Conservation (phyloP, 2,888 invertebrate species). For the Tiliacea citrago region DNA sequence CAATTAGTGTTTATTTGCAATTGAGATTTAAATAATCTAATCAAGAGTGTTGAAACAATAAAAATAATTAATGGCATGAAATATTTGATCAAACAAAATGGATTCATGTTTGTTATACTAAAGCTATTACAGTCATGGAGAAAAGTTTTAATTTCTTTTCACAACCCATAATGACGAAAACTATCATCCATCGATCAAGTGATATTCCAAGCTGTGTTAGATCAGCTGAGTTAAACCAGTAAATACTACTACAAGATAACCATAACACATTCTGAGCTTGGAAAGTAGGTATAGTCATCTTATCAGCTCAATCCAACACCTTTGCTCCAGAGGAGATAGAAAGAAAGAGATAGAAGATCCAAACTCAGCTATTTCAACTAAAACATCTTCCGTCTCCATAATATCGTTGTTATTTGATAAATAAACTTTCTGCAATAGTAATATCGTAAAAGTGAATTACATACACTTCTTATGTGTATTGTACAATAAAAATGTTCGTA, state of each 20-base stretch:
- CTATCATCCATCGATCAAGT: background rate
- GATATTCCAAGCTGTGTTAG: background rate
- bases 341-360: too few species aligned
- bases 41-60: slow-evolving; percentile 3
- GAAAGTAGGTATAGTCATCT: background rate
- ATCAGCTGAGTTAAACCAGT: background rate
- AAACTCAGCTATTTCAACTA: background rate
- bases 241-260: slow-evolving; percentile 1
- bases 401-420: slow-evolving; percentile 1
- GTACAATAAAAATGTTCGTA: slow-evolving; percentile 33
- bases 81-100: slow-evolving; percentile 18
- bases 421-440: slow-evolving; percentile 25
- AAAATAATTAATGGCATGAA: slow-evolving; percentile 7
- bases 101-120: slow-evolving; percentile 1
- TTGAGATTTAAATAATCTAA: slow-evolving; percentile 32
- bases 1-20: slow-evolving; percentile 26
- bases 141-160: background rate
- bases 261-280: background rate
- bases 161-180: background rate
- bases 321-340: slow-evolving; percentile 7
- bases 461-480: slow-evolving; percentile 29
- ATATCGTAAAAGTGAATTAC: slow-evolving; percentile 45
- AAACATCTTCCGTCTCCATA: slow-evolving; percentile 14
- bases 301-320: slow-evolving; percentile 21
- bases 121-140: slow-evolving; percentile 10